Evolutionary conservation across 2,797 vertebrate species (phyloP).

Genomic region (Paramormyrops hopkinsi): DNA sequence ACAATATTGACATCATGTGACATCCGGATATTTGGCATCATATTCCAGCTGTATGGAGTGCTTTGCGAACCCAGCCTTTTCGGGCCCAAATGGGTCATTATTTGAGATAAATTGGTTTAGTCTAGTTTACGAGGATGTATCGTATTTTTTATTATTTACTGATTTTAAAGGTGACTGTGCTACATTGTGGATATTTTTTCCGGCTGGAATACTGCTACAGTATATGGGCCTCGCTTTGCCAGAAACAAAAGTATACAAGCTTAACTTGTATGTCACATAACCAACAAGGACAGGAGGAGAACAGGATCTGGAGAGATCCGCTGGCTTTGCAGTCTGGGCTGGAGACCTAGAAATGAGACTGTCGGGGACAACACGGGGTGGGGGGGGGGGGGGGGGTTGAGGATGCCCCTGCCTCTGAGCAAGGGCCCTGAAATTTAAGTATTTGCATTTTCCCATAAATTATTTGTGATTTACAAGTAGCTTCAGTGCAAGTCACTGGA

Average conservation of each 20-base stretch:
- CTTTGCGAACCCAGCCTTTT: slow-evolving; percentile 63
- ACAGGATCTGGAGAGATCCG: slow-evolving; percentile 42
- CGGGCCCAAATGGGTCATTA: slow-evolving; percentile 45
- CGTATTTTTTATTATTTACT: slow-evolving; percentile 51
- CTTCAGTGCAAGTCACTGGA: background rate
- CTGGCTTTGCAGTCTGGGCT: slow-evolving; percentile 47
- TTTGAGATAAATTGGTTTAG: slow-evolving; percentile 45
- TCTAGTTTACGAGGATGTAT: slow-evolving; percentile 52
- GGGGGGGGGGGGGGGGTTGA: slow-evolving; percentile 20
- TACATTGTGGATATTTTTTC: slow-evolving; percentile 56
- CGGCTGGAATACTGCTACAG: slow-evolving; percentile 50
- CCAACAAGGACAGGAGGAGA: slow-evolving; percentile 68
- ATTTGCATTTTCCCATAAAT: slow-evolving; percentile 48
- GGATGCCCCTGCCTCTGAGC: slow-evolving; percentile 62
- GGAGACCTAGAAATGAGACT: slow-evolving; percentile 44
- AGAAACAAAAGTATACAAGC: slow-evolving; percentile 57
- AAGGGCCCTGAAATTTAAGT: slow-evolving; percentile 50
- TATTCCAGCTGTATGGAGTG: slow-evolving; percentile 40
- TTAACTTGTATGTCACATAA: slow-evolving; percentile 64
- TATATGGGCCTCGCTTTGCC: slow-evolving; percentile 32
- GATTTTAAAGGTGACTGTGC: slow-evolving; percentile 53
- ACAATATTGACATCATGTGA: background rate
- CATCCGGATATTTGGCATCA: slow-evolving; percentile 2
- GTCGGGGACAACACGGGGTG: slow-evolving; percentile 46
- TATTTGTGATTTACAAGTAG: slow-evolving; percentile 39